These are phyloP conservation scores for Eristalis pertinax DNA, from an alignment of 2,888 invertebrate genomes.

Conservation along the genomic window DNA sequence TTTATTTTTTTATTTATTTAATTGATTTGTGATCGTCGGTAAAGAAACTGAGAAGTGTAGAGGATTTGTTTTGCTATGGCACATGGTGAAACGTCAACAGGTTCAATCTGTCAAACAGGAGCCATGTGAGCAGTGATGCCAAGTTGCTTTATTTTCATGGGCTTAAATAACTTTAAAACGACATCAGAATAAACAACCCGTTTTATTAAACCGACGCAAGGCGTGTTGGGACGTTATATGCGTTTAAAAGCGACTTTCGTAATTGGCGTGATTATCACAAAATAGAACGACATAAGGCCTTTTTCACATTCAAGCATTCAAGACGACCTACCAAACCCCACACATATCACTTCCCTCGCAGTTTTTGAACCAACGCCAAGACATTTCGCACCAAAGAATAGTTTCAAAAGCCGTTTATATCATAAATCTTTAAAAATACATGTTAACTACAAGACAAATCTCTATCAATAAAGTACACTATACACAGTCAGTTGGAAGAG, in stretches of 20 bases:
- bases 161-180: no score
- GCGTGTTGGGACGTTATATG: no score
- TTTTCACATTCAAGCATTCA: no score
- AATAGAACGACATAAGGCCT: no score
- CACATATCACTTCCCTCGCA: no score
- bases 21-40: not conserved
- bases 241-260: no score
- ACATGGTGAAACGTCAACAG: conserved; percentile 16
- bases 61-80: conserved; percentile 13
- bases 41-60: not conserved
- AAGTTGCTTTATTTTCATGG: not conserved
- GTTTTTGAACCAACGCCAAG: no score
- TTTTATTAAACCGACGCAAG: no score
- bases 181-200: no score
- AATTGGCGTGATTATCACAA: no score
- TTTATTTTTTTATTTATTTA: not conserved
- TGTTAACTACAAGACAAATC: not conserved
- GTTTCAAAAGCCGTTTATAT: not conserved
- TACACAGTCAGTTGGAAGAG: not conserved
- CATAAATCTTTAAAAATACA: not conserved
- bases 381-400: no score
- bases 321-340: no score
- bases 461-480: not conserved
- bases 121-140: conserved; percentile 1
- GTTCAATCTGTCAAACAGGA: not conserved